These are phyloP conservation scores for Drosophila kurseongensis DNA, from an alignment of 1,140 invertebrate genomes.

Conservation along the genomic window DNA sequence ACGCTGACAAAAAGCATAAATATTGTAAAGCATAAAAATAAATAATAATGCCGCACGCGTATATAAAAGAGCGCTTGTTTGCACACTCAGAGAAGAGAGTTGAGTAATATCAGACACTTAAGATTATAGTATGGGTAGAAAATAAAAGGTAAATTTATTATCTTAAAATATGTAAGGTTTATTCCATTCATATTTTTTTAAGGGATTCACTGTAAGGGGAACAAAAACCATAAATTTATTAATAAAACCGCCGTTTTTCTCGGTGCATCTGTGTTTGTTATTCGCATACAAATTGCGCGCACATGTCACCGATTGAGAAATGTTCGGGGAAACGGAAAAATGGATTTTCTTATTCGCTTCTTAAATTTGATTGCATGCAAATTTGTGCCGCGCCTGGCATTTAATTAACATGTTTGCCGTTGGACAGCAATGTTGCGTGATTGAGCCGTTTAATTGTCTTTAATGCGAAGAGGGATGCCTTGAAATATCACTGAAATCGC, in stretches of 20 bases:
- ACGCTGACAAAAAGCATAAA: constrained; percentile 76
- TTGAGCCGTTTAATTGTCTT: constrained; percentile 42
- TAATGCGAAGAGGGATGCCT: constrained; percentile 1
- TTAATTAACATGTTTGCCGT: constrained; percentile 56
- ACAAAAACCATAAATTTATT: background rate
- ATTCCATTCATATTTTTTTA: too few species aligned
- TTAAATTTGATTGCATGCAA: constrained; percentile 60
- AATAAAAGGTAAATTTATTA: too few species aligned
- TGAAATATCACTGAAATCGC: constrained; percentile 26
- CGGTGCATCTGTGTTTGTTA: constrained; percentile 41
- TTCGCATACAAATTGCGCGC: constrained; percentile 67
- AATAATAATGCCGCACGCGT: constrained; percentile 60
- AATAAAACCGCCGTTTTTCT: background rate
- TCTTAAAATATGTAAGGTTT: too few species aligned
- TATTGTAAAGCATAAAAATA: constrained; percentile 81
- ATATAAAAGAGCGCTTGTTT: constrained; percentile 10
- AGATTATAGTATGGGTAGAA: too few species aligned
- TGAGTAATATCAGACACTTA: too few species aligned
- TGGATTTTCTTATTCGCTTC: constrained; percentile 55
- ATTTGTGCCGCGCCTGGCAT: constrained; percentile 39
- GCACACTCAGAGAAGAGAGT: constrained; percentile 1
- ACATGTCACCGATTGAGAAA: constrained; percentile 64
- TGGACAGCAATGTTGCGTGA: constrained; percentile 22
- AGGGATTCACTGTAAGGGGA: too few species aligned
- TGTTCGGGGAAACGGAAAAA: constrained; percentile 21